Evolutionary conservation across 2,797 vertebrate genomes (phyloP), one percentile per base, ranked within the genome.

Genomic region (Micrastur ruficollis): DNA sequence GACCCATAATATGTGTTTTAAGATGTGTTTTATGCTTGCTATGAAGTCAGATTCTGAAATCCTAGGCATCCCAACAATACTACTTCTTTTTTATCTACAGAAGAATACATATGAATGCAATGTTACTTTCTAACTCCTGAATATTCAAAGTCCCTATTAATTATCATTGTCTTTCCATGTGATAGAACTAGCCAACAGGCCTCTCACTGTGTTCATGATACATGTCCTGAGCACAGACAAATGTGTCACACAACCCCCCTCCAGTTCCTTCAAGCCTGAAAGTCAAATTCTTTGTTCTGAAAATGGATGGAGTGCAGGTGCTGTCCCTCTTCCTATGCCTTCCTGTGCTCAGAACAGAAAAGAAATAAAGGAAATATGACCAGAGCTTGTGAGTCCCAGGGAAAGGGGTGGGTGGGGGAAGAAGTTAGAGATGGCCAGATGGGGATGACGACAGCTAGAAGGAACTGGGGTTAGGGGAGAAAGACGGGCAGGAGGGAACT

Each of bases 11-110:
- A 66, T 17, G 26, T 55, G 26, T 25, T 94, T 95, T 95, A 87
- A 95, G 79, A 90, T 11, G 27, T 79, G 71, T 86, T 97, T 89
- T 63, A 50, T 89, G 36, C 49, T 80, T 79, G 79, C 66, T 76
- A 49, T 27, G 68, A 95, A 95, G 73, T 32, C 62, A 82, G 40
- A 93, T 94, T 97, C 97, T 97, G 91, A 97, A 97, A 95, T 95
- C 71, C 58, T 80, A 70, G 34, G 56, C 55, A 67, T 92, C 38
- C 72, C 90, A 86, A 80, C 25, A 85, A 50, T 93, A 86, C 58
- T 87, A 21, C 47, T 93, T 79, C 50, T 62, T 92, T 96, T 86
- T 95, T 79, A 76, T 91, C 94, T 96, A 74, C 40, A 73, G 71
- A 91, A 95, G 42, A 86, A 61, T 25, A 50, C 50, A 80, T 80